Evolutionary conservation across 2,113 vertebrate species (phyloP).

Genomic region (Nycticryphes semicollaris): DNA sequence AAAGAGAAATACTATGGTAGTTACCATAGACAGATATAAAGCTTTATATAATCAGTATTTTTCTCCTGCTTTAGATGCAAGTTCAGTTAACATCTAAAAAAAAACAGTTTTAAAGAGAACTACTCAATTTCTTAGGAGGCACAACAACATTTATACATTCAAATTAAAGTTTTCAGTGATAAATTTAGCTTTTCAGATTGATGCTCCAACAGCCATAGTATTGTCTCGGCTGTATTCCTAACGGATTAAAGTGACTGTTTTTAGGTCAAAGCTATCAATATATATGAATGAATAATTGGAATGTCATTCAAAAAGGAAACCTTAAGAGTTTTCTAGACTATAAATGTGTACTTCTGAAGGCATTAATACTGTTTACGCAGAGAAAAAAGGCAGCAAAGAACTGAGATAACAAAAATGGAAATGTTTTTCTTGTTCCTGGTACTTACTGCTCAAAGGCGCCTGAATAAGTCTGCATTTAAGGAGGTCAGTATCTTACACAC

Average conservation of each 20-base stretch:
- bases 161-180: conserved; percentile 53
- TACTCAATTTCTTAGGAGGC: conserved; percentile 31
- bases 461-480: background rate
- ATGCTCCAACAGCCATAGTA: conserved; percentile 54
- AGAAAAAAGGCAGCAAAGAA: conserved; percentile 35
- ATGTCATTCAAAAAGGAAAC: conserved; percentile 83
- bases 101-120: conserved; percentile 53
- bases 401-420: conserved; percentile 39
- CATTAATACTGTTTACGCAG: background rate
- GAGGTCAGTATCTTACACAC: background rate
- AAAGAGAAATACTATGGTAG: conserved; percentile 73
- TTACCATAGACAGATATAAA: conserved; percentile 73
- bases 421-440: background rate
- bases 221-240: conserved; percentile 51
- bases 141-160: conserved; percentile 62
- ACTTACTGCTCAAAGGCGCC: background rate
- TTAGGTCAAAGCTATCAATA: conserved; percentile 79
- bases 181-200: conserved; percentile 62
- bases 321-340: conserved; percentile 59
- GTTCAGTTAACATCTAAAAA: conserved; percentile 62
- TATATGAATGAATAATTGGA: conserved; percentile 86
- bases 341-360: conserved; percentile 59
- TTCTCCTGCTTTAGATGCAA: conserved; percentile 67
- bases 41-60: conserved; percentile 74
- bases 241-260: conserved; percentile 62